phyloP scores from a whole-genome alignment of 2,113 vertebrate species.

The Onychostoma macrolepis region DNA sequence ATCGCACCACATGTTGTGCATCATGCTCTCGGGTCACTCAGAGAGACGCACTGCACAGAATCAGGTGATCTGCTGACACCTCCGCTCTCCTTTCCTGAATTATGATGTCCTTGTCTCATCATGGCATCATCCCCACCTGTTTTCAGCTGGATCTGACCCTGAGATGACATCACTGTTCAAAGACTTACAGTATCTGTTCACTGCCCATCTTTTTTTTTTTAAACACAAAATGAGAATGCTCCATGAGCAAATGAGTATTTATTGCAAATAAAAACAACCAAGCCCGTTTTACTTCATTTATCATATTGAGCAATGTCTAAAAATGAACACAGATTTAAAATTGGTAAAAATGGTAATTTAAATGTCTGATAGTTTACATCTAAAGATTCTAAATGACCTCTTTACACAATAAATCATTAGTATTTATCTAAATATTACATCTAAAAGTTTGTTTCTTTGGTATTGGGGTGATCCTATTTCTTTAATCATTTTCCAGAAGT shows the following conservation, averaged over 20 bases:
- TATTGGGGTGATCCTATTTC: not conserved
- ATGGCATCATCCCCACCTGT: not conserved
- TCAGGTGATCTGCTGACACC: conserved; percentile 46
- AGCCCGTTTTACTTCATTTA: not conserved
- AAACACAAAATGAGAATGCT: conserved; percentile 29
- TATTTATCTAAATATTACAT: not conserved
- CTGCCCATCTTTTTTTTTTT: conserved; percentile 18
- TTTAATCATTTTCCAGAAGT: not conserved
- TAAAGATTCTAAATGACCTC: not conserved
- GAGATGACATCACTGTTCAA: conserved; percentile 19
- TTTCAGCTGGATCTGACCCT: conserved; percentile 33
- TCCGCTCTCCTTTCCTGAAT: not conserved
- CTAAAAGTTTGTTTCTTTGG: not conserved
- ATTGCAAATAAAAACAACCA: conserved; percentile 25
- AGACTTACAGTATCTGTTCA: not conserved
- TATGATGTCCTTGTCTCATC: not conserved
- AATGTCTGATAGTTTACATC: not conserved
- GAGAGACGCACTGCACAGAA: conserved; percentile 20
- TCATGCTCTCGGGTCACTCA: conserved; percentile 71
- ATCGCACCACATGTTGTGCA: conserved; percentile 79
- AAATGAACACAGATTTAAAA: not conserved
- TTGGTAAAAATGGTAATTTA: not conserved
- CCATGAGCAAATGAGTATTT: conserved; percentile 28
- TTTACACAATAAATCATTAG: not conserved
- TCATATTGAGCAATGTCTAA: not conserved